A percentile compares a stretch with the other conserved stretches of the same genome.
Conservation (phyloP, 2,888 invertebrate species). For the Mamestra brassicae region DNA sequence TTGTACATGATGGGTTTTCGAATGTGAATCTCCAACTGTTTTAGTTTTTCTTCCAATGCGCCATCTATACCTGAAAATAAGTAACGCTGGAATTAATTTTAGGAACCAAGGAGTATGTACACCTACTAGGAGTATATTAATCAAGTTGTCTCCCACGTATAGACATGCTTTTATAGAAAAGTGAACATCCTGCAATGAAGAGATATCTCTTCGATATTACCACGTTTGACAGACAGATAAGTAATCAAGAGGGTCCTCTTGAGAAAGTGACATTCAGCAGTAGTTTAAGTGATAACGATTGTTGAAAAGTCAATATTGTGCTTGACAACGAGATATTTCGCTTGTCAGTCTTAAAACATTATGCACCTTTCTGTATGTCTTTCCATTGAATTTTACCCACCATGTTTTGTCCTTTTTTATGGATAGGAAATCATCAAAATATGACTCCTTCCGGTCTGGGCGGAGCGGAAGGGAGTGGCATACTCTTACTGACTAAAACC, state of each 20-base stretch:
- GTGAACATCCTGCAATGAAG: neutral
- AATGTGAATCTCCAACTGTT: conserved; percentile 10
- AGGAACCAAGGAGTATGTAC: neutral
- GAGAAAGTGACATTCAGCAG: neutral
- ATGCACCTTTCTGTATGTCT: no score
- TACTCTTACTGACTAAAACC: no score
- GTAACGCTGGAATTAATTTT: neutral
- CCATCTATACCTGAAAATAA: conserved; percentile 15
- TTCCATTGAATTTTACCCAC: no score
- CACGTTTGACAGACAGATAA: neutral
- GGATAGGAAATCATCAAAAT: no score
- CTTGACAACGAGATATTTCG: neutral
- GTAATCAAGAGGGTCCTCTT: neutral
- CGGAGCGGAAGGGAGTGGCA: no score
- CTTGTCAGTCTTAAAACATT: neutral
- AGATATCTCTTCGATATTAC: neutral
- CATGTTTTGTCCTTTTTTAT: no score
- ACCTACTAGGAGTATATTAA: neutral
- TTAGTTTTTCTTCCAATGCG: neutral
- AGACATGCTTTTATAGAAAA: neutral
- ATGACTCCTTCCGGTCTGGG: no score
- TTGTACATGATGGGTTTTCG: conserved; percentile 19
- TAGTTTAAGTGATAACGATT: neutral
- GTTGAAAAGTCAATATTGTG: neutral
- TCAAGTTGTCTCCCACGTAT: neutral